Evolutionary conservation across 2,888 invertebrate genomes (phyloP).

Genomic region (Smittia aterrima): DNA sequence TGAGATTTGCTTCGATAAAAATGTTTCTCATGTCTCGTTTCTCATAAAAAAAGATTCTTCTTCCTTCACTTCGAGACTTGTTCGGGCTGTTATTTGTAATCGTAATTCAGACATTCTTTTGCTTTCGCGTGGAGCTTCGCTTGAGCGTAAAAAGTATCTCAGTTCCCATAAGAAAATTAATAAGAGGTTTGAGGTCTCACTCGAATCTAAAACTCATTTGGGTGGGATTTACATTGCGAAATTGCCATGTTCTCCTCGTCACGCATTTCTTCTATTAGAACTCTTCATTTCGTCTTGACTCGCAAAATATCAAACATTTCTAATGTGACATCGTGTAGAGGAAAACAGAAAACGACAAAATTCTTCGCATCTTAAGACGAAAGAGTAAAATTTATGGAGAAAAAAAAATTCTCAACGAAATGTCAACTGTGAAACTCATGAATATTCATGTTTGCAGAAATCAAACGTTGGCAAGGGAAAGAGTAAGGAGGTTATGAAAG

Average conservation of each 20-base stretch:
- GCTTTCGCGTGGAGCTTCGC: background rate
- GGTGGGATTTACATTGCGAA: background rate
- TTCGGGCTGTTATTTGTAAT: conserved; percentile 31
- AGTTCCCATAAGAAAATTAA: conserved; percentile 6
- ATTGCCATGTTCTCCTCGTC: background rate
- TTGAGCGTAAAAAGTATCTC: background rate
- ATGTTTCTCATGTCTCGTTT: too few relatives aligned
- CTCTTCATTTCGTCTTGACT: conserved; percentile 23
- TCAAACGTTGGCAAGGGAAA: conserved; percentile 25
- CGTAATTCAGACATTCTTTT: conserved; percentile 26
- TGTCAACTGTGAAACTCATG: conserved; percentile 37
- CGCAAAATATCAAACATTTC: conserved; percentile 10
- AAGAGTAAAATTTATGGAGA: conserved; percentile 34
- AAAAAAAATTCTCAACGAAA: conserved; percentile 21
- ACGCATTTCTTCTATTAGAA: background rate
- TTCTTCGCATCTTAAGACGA: background rate
- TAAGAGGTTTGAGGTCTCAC: conserved; percentile 25
- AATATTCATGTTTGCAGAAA: conserved; percentile 39
- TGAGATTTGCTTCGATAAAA: too few relatives aligned
- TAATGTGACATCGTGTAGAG: conserved; percentile 10
- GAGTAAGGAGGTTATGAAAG: background rate
- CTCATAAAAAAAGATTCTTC: too few relatives aligned
- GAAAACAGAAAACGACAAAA: conserved; percentile 1
- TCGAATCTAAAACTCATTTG: conserved; percentile 35
- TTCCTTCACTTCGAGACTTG: conserved; percentile 14